Conservation (phyloP, 2,113 vertebrate species). For the Gnathonemus echidnorhynchus region DNA sequence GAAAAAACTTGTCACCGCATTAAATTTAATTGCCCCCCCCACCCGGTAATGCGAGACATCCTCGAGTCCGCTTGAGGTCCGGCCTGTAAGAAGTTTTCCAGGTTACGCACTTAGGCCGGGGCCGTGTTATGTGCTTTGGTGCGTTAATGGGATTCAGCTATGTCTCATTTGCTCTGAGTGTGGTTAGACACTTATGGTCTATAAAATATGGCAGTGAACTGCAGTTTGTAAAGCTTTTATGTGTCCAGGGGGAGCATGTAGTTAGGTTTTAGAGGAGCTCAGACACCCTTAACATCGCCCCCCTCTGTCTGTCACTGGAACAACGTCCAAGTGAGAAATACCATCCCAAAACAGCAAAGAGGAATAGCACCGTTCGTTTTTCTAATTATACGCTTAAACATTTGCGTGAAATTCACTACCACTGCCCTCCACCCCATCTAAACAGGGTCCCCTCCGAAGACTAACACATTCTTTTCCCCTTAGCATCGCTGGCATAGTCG, state of each 20-base stretch:
- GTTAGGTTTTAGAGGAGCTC: constrained; percentile 30
- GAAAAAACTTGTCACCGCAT: background rate
- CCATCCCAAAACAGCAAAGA: background rate
- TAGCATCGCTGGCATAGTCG: background rate
- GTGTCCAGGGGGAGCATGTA: constrained; percentile 37
- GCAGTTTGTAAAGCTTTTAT: constrained; percentile 36
- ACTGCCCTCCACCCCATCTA: constrained; percentile 24
- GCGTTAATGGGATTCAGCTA: background rate
- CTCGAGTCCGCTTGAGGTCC: background rate
- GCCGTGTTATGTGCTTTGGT: background rate
- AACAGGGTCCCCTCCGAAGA: constrained; percentile 24
- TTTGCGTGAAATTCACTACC: constrained; percentile 13
- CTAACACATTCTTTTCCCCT: constrained; percentile 29
- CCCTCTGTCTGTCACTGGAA: background rate
- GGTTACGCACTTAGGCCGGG: background rate
- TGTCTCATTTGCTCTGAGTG: constrained; percentile 10
- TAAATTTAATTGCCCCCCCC: background rate
- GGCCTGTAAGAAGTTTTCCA: background rate
- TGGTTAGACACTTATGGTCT: constrained; percentile 34
- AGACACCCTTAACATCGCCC: background rate
- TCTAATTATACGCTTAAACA: constrained; percentile 38
- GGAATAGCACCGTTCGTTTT: constrained; percentile 21
- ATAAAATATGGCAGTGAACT: constrained; percentile 45
- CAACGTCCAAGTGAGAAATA: background rate
- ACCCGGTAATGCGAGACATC: background rate